Percentiles rank a stretch among this genome's conserved stretches.
Evolutionary conservation across 2,113 vertebrate species (phyloP).

Genomic region (Melanotaenia duboulayi): DNA sequence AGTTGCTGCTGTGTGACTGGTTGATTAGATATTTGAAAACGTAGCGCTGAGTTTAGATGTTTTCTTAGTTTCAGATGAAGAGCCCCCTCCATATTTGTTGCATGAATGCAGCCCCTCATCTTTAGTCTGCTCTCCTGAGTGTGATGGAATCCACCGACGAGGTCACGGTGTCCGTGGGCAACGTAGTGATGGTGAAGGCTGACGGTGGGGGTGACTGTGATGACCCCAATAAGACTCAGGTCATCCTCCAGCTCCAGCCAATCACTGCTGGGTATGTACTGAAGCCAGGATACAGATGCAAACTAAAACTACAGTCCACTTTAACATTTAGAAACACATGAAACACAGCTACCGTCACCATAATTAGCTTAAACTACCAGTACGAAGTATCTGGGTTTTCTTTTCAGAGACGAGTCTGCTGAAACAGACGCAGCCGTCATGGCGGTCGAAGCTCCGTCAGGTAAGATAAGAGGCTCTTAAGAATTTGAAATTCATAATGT

Average conservation of each 20-base stretch:
- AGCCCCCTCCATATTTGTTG: constrained; percentile 23
- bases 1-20: no score
- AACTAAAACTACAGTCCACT: not conserved
- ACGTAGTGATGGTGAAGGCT: constrained; percentile 91
- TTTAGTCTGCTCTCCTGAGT: constrained; percentile 40
- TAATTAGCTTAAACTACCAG: no score
- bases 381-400: no score
- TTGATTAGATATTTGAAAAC: no score
- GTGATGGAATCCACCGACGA: constrained; percentile 90
- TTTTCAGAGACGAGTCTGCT: constrained; percentile 86
- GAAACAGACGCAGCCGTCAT: constrained; percentile 89
- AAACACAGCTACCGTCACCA: no score
- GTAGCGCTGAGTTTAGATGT: not conserved
- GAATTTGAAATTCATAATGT: no score
- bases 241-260: constrained; percentile 94
- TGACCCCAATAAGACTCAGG: constrained; percentile 92
- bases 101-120: constrained; percentile 15
- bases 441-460: constrained; percentile 87
- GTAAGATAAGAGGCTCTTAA: constrained; percentile 63
- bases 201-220: constrained; percentile 85
- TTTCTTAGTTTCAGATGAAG: not conserved
- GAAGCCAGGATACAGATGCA: not conserved
- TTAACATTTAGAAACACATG: not conserved
- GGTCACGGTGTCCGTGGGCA: constrained; percentile 92
- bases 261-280: constrained; percentile 89